Conservation (phyloP, 2,113 vertebrate genomes). For the Oophaga pumilio region DNA sequence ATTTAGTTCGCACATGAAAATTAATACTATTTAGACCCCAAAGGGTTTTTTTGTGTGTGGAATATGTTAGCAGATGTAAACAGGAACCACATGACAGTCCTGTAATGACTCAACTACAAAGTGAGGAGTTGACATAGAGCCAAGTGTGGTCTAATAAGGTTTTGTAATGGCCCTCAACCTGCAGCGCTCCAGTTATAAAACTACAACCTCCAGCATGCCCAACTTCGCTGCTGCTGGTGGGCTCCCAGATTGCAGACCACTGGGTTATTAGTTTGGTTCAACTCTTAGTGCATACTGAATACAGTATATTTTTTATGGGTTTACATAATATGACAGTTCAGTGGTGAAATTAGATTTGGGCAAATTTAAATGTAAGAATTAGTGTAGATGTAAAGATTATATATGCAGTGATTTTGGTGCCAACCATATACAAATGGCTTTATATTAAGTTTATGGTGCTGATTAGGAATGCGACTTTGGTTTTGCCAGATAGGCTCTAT, state of each 20-base stretch:
- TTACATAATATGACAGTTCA: too few relatives aligned
- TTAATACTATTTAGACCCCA: background rate
- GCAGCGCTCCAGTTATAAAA: background rate
- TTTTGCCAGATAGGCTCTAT: too few relatives aligned
- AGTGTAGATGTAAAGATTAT: too few relatives aligned
- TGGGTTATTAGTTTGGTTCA: too few relatives aligned
- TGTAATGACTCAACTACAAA: slow-evolving; percentile 31
- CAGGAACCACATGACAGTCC: slow-evolving; percentile 33
- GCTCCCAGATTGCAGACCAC: background rate
- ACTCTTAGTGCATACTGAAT: background rate
- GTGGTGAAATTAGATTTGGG: too few relatives aligned
- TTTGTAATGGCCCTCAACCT: background rate
- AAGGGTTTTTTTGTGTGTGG: background rate
- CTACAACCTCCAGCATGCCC: background rate
- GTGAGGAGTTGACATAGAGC: background rate
- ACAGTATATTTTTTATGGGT: too few relatives aligned
- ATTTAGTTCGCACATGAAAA: background rate
- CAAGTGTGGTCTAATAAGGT: background rate
- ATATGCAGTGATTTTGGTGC: too few relatives aligned
- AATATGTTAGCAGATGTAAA: slow-evolving; percentile 22
- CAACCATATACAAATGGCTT: too few relatives aligned
- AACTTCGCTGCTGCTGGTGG: background rate
- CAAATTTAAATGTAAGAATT: too few relatives aligned
- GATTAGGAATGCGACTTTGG: too few relatives aligned
- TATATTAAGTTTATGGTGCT: too few relatives aligned